A percentile compares a stretch with the other conserved stretches of the same genome.
These are phyloP conservation scores for Heterotilapia buettikoferi DNA, from an alignment of 2,113 vertebrate species.

Conservation along the genomic window DNA sequence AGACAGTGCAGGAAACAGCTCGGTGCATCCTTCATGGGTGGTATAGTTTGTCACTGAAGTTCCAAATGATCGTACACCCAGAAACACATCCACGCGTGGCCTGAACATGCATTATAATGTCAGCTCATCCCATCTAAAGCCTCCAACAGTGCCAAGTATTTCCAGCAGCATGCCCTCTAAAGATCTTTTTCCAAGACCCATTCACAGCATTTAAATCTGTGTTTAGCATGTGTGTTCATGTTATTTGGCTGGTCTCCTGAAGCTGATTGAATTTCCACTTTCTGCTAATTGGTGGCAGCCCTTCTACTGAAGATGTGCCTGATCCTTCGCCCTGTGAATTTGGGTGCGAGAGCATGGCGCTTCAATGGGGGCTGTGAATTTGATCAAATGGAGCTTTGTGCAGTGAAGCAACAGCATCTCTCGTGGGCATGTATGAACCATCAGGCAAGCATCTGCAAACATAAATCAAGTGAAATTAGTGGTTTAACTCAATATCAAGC, in stretches of 20 bases:
- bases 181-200: conserved; percentile 42
- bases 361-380: conserved; percentile 22
- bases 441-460: not conserved
- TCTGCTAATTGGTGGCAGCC: conserved; percentile 51
- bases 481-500: not conserved
- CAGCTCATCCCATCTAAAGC: conserved; percentile 62
- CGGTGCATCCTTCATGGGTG: conserved; percentile 12
- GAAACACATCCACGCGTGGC: not conserved
- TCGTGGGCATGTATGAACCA: conserved; percentile 1
- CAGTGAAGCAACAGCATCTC: conserved; percentile 4
- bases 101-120: conserved; percentile 69
- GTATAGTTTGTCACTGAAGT: conserved; percentile 14
- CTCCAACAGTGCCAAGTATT: conserved; percentile 36
- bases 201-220: conserved; percentile 61
- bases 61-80: not conserved
- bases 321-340: conserved; percentile 39
- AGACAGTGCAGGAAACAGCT: not conserved
- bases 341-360: conserved; percentile 30
- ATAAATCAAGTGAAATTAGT: not conserved
- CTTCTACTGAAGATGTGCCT: conserved; percentile 42
- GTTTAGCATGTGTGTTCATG: conserved; percentile 55
- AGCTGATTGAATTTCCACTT: conserved; percentile 36
- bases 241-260: conserved; percentile 58
- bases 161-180: conserved; percentile 7
- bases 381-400: conserved; percentile 44